Conservation (phyloP, 2,888 invertebrate species). For the Tribolium freemani region DNA sequence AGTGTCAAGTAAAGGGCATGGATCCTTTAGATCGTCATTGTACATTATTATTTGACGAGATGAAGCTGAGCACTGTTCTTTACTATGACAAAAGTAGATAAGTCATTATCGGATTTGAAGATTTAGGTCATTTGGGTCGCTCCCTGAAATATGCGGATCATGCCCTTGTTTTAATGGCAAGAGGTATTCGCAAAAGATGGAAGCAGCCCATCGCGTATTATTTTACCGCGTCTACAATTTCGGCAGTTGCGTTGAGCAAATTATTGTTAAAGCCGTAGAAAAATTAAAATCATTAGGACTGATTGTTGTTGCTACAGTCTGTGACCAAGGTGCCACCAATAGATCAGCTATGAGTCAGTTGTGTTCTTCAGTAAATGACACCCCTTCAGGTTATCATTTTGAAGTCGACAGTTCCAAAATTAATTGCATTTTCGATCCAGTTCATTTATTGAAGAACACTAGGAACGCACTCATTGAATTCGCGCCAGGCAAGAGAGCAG, state of each 20-base stretch:
- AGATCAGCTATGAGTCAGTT: neutral
- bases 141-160: slow-evolving; percentile 23
- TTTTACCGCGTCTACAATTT: slow-evolving; percentile 30
- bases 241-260: slow-evolving; percentile 8
- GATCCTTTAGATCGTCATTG: slow-evolving; percentile 25
- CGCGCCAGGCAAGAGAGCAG: slow-evolving; percentile 1
- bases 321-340: slow-evolving; percentile 22
- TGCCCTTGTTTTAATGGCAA: slow-evolving; percentile 39
- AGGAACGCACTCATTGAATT: slow-evolving; percentile 12
- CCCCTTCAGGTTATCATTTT: neutral
- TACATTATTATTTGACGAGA: slow-evolving; percentile 5
- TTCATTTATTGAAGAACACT: slow-evolving; percentile 13
- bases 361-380: neutral
- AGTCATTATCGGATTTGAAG: slow-evolving; percentile 1
- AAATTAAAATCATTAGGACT: slow-evolving; percentile 1
- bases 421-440: neutral
- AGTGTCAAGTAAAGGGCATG: slow-evolving; percentile 14
- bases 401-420: neutral
- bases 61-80: neutral
- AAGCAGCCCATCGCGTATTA: slow-evolving; percentile 42
- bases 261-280: slow-evolving; percentile 1
- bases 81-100: neutral
- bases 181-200: slow-evolving; percentile 31
- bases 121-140: slow-evolving; percentile 3
- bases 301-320: slow-evolving; percentile 1